A percentile compares a stretch with the other conserved stretches of the same genome.
These are phyloP conservation scores for Mesocricetus auratus DNA, from an alignment of 2,113 vertebrate species.

Conservation along the genomic window DNA sequence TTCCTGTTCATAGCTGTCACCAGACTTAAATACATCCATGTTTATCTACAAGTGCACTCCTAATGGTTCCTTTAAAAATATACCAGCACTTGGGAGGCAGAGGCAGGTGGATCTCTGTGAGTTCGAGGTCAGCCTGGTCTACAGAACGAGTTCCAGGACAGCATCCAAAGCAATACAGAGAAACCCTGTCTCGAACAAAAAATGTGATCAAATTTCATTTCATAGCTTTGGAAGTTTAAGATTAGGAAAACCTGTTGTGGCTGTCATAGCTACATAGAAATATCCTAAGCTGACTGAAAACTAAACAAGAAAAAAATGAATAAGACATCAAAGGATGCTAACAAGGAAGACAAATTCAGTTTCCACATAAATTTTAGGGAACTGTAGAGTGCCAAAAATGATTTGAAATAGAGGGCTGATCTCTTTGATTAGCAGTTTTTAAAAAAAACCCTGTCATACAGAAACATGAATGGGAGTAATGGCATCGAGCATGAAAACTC, in stretches of 20 bases:
- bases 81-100: no score
- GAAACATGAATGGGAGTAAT: no score
- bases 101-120: no score
- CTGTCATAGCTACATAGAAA: not conserved
- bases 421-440: not conserved
- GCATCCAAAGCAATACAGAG: no score
- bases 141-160: no score
- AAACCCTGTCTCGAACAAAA: no score
- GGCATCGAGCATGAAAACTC: not conserved
- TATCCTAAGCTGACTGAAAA: not conserved
- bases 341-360: not conserved
- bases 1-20: not conserved
- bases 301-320: not conserved
- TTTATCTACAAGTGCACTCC: not conserved
- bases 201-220: not conserved
- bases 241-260: not conserved
- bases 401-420: not conserved
- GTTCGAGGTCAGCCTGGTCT: no score
- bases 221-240: not conserved
- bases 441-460: not conserved
- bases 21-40: no score
- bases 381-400: not conserved
- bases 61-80: not conserved
- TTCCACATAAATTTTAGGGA: not conserved
- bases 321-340: not conserved